A percentile compares a stretch with the other conserved stretches of the same genome.
These are phyloP conservation scores for Polypterus bichir DNA, from an alignment of 2,113 vertebrate genomes.

Conservation along the genomic window DNA sequence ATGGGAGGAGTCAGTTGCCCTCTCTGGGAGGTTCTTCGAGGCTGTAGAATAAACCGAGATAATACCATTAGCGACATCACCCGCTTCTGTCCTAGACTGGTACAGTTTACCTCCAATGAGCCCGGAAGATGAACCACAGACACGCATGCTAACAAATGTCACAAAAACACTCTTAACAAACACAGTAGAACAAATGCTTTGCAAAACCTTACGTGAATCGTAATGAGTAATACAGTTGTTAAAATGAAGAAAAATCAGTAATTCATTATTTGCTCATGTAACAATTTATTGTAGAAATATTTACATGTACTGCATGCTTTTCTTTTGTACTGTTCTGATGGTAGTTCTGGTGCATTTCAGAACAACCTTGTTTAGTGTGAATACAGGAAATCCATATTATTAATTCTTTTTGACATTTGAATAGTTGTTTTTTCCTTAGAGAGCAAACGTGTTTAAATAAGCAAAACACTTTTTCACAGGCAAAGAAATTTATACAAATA, in stretches of 20 bases:
- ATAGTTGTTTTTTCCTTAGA: too few species aligned
- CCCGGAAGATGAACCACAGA: too few species aligned
- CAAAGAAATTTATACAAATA: constrained; percentile 17
- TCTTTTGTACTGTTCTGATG: constrained; percentile 7
- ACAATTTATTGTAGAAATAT: constrained; percentile 32
- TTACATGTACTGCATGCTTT: constrained; percentile 23
- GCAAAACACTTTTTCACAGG: constrained; percentile 15
- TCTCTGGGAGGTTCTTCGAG: too few species aligned
- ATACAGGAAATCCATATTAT: neutral
- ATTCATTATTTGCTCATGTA: constrained; percentile 22
- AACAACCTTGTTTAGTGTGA: constrained; percentile 9
- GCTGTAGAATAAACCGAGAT: too few species aligned
- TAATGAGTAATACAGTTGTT: neutral
- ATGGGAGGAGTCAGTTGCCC: too few species aligned
- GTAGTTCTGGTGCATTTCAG: neutral
- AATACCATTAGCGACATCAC: too few species aligned
- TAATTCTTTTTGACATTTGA: neutral
- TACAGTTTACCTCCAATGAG: too few species aligned
- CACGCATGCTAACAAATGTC: too few species aligned
- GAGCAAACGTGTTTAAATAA: constrained; percentile 9
- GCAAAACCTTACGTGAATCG: too few species aligned
- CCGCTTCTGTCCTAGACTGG: too few species aligned
- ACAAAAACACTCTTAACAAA: too few species aligned
- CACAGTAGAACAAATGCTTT: too few species aligned
- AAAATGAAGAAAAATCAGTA: neutral